Evolutionary conservation across 2,888 invertebrate species (phyloP), one percentile per base, ranked within the genome.

Genomic region (Dynastes tityus): DNA sequence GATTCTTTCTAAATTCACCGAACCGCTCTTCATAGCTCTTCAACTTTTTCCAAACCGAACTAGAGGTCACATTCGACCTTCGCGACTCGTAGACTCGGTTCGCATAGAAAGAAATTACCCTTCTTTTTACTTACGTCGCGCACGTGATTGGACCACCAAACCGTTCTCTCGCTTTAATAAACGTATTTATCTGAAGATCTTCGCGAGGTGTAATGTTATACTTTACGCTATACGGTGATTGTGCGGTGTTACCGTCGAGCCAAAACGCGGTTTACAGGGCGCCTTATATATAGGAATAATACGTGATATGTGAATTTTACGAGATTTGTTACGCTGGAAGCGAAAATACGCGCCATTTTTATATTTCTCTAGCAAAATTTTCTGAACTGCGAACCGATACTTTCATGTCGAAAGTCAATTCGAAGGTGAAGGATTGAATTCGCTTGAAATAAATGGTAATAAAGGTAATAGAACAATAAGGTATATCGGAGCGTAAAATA

Each of bases 101-200:
- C 45, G 45, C 9, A 45, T 16, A 32, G 32, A 63, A 63, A 13
- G 63, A 63, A 63, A 63, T 63, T 27, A 29, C 3, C 63, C 29
- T 63, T 63, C 16, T 61, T 61, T 63, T 63, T 63, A 63, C 32
- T 63, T 63, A 13, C 63, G 29, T 13, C n/a, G 5, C 13, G n/a
- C 3, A 63, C 63, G 63, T 63, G 63, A 63, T 29, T 13, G 29
- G 63, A 63, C 32, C 22, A 29, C 27, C 32, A 63, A 63, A 63
- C 32, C 22, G 6, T 2, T 13, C 13, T 29, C 2, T 37, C 22
- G 29, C 63, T 63, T 63, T 63, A 63, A 63, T 63, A 63, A 63
- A 63, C 29, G 63, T 63, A 63, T 63, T 63, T 63, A 63, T 63
- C 63, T 63, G 13, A 13, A 63, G 63, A 37, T 63, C 63, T 63